phyloP scores from a whole-genome alignment of 2,797 vertebrate species.

The Threskiornis aethiopicus region DNA sequence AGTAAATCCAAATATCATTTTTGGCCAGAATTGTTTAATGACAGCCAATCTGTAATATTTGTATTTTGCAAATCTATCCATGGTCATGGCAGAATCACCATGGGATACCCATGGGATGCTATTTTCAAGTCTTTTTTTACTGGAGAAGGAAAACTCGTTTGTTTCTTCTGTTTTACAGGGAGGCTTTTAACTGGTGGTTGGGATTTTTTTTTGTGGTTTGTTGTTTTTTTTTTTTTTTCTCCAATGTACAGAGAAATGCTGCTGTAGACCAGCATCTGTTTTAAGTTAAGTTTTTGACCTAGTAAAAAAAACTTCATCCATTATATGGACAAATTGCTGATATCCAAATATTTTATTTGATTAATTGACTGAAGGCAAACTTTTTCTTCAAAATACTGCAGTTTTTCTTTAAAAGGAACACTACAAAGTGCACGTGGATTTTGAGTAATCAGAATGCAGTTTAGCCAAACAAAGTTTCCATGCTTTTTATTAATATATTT shows the following conservation, averaged over 20 bases:
- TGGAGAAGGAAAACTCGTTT: not conserved
- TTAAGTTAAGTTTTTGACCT: constrained; percentile 43
- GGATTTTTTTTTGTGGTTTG: not conserved
- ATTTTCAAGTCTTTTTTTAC: not conserved
- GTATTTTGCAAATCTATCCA: not conserved
- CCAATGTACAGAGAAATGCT: not conserved
- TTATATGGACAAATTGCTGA: constrained; percentile 51
- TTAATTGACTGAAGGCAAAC: constrained; percentile 41
- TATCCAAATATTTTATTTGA: constrained; percentile 54
- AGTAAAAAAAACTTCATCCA: constrained; percentile 4
- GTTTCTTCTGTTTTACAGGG: not conserved
- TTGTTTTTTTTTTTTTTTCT: not conserved
- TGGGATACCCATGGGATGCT: not conserved
- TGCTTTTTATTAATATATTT: not conserved
- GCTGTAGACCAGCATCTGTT: constrained; percentile 34
- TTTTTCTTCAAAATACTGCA: not conserved
- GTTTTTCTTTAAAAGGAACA: constrained; percentile 11
- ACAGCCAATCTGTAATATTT: not conserved
- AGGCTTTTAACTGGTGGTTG: not conserved
- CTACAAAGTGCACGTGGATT: not conserved
- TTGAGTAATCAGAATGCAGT: not conserved
- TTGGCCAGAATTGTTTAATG: not conserved
- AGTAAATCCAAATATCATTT: not conserved
- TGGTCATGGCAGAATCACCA: not conserved
- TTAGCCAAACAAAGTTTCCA: not conserved